Evolutionary conservation across 2,888 invertebrate species (phyloP), one percentile per base, ranked within the genome.

Genomic region (Calephelis perditalis): DNA sequence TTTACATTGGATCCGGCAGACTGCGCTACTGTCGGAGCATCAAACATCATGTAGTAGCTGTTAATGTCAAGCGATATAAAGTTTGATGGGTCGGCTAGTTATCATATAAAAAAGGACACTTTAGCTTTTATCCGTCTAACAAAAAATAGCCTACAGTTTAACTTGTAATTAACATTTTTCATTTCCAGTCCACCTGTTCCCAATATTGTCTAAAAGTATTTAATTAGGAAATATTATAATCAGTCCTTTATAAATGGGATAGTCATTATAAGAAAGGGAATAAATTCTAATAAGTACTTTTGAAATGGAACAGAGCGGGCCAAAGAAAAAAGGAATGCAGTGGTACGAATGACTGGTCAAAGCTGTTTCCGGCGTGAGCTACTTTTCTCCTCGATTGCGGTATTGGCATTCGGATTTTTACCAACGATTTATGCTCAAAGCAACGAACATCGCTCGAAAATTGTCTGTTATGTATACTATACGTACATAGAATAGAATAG

Each of bases 371-470:
- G 68, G 68, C 69, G 72, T 72, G 70, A 73, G 76, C 74, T 77
- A 82, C 82, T 84, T 85, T 83, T 83, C 79, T 77, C 77, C 76
- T 79, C 81, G 75, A 82, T 79, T 81, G 82, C 81, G 77, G 77
- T 72, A 68, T 73, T 71, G 75, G 73, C 73, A 82, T 83, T 82
- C 84, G 78, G 62, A 58, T 40, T 62, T 62, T 62, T 58, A 58
- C 46, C 56, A 61, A 61, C 45, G 58, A 59, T 55, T 59, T 52
- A 26, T 52, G 35, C 49, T 52, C 49, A 52, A 52, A 52, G 49
- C 49, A 49, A 35, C 49, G 49, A 52, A 35, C 49, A 52, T 52
- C 15, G 15, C 47, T 49, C 35, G 35, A 35, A 52, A 26, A 52
- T 26, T 52, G 35, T 35, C 40, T 8, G 40, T 40, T 40, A 40